phyloP scores from a whole-genome alignment of 1,140 invertebrate species.

The Piezodorus guildinii region DNA sequence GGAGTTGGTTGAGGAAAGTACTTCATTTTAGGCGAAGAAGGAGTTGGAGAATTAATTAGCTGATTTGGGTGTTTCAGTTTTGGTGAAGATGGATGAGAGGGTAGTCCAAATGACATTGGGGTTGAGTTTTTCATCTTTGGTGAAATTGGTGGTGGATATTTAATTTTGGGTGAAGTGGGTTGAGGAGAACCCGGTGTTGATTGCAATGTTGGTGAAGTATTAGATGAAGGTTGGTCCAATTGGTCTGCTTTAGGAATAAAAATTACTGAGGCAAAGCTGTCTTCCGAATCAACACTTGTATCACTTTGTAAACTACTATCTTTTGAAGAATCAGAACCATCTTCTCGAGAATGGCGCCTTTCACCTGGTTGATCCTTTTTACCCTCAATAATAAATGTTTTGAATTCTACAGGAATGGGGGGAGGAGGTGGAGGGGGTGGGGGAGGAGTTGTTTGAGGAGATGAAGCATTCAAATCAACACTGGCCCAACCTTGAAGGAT shows the following conservation, averaged over 20 bases:
- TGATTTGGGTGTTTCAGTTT: constrained; percentile 29
- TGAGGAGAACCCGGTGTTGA: constrained; percentile 40
- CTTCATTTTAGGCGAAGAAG: constrained; percentile 48
- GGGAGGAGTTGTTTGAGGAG: constrained; percentile 22
- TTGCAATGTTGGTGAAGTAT: constrained; percentile 33
- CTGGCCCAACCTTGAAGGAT: constrained; percentile 60
- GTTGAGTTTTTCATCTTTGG: constrained; percentile 25
- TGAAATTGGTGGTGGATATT: constrained; percentile 35
- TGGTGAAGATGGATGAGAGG: constrained; percentile 19
- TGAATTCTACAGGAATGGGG: constrained; percentile 25
- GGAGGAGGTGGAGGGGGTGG: constrained; percentile 21
- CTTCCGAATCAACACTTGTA: constrained; percentile 84
- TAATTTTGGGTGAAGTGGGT: constrained; percentile 45
- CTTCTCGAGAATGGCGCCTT: constrained; percentile 58
- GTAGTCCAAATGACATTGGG: constrained; percentile 2
- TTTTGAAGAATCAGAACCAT: constrained; percentile 81
- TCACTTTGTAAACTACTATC: constrained; percentile 85
- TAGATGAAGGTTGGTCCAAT: constrained; percentile 42
- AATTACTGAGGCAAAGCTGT: constrained; percentile 83
- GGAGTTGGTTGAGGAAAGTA: constrained; percentile 39
- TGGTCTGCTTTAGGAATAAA: constrained; percentile 60
- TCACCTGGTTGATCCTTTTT: constrained; percentile 36
- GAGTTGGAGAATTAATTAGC: constrained; percentile 36
- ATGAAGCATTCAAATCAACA: constrained; percentile 25
- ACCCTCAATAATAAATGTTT: constrained; percentile 32